Percentiles rank a stretch among this genome's conserved stretches.
Evolutionary conservation across 2,797 vertebrate genomes (phyloP).

Genomic region (Lepilemur ruficaudatus): DNA sequence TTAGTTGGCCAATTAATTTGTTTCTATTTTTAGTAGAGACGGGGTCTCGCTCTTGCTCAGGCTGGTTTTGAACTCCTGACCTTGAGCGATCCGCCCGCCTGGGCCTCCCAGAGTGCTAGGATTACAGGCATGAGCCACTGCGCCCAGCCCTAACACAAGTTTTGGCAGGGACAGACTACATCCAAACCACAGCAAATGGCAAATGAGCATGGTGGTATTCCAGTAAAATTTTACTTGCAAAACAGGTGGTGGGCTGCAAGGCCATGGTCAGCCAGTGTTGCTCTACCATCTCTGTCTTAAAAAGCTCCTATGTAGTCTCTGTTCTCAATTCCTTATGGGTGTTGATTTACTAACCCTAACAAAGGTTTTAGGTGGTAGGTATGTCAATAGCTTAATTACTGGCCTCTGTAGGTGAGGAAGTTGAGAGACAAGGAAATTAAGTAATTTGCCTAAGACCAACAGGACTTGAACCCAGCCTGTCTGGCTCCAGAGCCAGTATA

Average conservation of each 20-base stretch:
- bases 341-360: not conserved
- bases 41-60: no score
- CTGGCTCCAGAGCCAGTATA: not conserved
- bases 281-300: not conserved
- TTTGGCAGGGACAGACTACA: not conserved
- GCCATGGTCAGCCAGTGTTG: not conserved
- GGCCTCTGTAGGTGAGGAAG: not conserved
- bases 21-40: no score
- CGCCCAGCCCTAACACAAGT: not conserved
- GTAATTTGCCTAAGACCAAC: not conserved
- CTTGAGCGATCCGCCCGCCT: no score
- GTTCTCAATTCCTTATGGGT: not conserved
- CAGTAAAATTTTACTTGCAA: not conserved
- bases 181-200: not conserved
- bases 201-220: not conserved
- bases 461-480: not conserved
- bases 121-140: no score
- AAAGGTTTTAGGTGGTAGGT: not conserved
- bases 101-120: no score
- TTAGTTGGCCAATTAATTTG: no score
- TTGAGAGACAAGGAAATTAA: not conserved
- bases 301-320: not conserved
- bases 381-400: not conserved
- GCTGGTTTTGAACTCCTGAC: no score
- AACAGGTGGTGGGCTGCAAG: not conserved